A percentile compares a stretch with the other conserved stretches of the same genome.
These are phyloP conservation scores for Ramphastos sulfuratus DNA, from an alignment of 2,113 vertebrate genomes.

Conservation along the genomic window DNA sequence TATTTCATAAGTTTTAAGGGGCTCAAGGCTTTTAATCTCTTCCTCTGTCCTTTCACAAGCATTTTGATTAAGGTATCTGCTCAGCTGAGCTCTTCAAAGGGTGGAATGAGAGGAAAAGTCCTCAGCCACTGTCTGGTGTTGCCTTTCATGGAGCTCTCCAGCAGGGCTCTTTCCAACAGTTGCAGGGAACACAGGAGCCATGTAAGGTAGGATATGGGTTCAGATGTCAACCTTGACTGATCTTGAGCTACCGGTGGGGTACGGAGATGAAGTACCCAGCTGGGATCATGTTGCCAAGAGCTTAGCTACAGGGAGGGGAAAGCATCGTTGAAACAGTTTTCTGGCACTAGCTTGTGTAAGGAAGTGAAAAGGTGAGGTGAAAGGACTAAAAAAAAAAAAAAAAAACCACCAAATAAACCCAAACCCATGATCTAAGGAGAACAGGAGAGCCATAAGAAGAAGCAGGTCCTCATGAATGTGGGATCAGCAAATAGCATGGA, in stretches of 20 bases:
- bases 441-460: not conserved
- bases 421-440: not conserved
- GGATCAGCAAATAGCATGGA: not conserved
- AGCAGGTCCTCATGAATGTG: not conserved
- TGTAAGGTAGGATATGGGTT: slow-evolving; percentile 29
- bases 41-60: not conserved
- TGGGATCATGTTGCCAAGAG: not conserved
- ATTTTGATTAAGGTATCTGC: not conserved
- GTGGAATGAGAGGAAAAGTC: slow-evolving; percentile 5
- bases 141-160: slow-evolving; percentile 41
- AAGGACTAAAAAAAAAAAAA: not conserved
- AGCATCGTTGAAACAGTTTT: not conserved
- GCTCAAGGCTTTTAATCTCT: not conserved
- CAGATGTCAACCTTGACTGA: slow-evolving; percentile 54
- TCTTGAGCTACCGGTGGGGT: not conserved
- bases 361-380: not conserved
- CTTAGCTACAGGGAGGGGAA: not conserved
- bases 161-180: slow-evolving; percentile 19
- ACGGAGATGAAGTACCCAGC: not conserved
- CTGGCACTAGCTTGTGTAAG: not conserved
- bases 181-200: not conserved
- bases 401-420: rapidly evolving
- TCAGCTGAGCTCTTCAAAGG: not conserved
- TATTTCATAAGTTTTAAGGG: not conserved
- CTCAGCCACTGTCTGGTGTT: not conserved